Conservation (phyloP, 2,888 invertebrate genomes). For the Caenorhabditis doughertyi region DNA sequence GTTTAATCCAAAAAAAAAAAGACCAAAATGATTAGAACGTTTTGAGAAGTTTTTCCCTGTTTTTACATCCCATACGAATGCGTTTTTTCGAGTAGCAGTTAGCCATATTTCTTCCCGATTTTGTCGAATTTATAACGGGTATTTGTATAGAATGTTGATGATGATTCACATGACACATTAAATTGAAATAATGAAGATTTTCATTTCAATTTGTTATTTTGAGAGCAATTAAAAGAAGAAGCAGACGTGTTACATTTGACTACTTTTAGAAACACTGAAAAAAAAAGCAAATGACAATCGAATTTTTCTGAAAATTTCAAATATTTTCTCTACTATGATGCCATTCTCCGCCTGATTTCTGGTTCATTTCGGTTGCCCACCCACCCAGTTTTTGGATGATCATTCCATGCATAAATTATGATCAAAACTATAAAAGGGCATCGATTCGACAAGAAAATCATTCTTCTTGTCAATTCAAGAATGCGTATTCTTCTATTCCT, state of each 20-base stretch:
- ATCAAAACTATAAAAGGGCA: background rate
- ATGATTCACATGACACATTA: constrained; percentile 22
- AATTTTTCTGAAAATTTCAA: background rate
- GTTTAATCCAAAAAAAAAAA: constrained; percentile 20
- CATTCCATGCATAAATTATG: background rate
- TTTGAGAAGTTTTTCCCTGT: background rate
- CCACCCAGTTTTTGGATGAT: background rate
- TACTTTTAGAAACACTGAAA: no score
- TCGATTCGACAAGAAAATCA: background rate
- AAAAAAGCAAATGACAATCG: no score
- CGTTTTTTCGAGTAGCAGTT: constrained; percentile 50
- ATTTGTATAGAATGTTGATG: constrained; percentile 14
- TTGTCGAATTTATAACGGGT: constrained; percentile 51
- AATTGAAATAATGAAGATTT: constrained; percentile 47
- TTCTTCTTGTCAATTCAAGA: background rate
- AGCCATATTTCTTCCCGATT: constrained; percentile 59
- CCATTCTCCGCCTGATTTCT: background rate
- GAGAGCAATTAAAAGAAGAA: background rate
- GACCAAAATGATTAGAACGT: constrained; percentile 32
- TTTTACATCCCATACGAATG: constrained; percentile 28
- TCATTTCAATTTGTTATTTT: constrained; percentile 13
- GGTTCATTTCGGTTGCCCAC: background rate
- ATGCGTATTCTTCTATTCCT: background rate
- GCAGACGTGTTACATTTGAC: background rate
- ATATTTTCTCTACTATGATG: no score